A percentile compares a stretch with the other conserved stretches of the same genome.
Conservation (phyloP, 2,113 vertebrate genomes). For the Onychostruthus taczanowskii region DNA sequence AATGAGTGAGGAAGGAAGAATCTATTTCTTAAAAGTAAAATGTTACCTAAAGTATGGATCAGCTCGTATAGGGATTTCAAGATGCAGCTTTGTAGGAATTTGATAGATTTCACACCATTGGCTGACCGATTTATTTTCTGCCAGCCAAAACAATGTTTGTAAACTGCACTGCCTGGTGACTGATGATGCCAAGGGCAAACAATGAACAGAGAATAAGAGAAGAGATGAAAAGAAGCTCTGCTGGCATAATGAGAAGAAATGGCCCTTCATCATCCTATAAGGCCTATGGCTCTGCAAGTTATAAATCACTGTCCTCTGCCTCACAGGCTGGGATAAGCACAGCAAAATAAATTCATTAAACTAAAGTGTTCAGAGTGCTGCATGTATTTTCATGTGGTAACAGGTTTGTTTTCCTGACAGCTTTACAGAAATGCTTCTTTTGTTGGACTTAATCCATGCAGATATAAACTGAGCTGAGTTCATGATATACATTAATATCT, state of each 20-base stretch:
- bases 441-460: not conserved
- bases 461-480: not conserved
- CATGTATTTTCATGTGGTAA: conserved; percentile 6
- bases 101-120: conserved; percentile 60
- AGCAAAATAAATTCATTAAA: conserved; percentile 38
- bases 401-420: conserved; percentile 23
- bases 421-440: not conserved
- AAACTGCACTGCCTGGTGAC: conserved; percentile 49
- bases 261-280: conserved; percentile 32
- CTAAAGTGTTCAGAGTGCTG: not conserved
- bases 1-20: not conserved
- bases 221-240: conserved; percentile 29
- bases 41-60: conserved; percentile 25
- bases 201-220: conserved; percentile 38
- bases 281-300: not conserved
- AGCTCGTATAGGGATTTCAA: conserved; percentile 20
- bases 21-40: conserved; percentile 26
- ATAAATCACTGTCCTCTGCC: conserved; percentile 42
- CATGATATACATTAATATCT: not conserved
- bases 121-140: conserved; percentile 21
- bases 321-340: not conserved
- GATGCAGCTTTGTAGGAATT: conserved; percentile 14
- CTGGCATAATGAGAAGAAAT: conserved; percentile 3
- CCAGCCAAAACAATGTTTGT: conserved; percentile 51
- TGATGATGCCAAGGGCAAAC: conserved; percentile 57